Percentiles rank a stretch among this genome's conserved stretches.
Evolutionary conservation across 2,797 vertebrate species (phyloP).

Genomic region (Sebastes steindachneri): DNA sequence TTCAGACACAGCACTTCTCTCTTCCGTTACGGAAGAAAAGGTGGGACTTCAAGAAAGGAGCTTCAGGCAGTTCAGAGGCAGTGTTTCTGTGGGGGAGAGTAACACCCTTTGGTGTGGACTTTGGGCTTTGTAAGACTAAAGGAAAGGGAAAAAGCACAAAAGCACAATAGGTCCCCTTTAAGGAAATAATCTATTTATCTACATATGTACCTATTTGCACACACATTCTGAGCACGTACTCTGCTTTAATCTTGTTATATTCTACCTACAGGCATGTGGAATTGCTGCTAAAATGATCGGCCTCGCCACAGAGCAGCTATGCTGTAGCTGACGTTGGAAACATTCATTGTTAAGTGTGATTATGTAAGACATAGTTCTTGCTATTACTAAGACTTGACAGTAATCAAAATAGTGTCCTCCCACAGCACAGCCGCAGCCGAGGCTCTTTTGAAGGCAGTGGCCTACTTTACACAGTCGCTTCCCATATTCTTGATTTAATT

Average conservation of each 20-base stretch:
- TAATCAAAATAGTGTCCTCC: constrained; percentile 80
- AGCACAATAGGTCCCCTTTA: too few species aligned
- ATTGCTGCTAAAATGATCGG: constrained; percentile 44
- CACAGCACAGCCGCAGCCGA: constrained; percentile 60
- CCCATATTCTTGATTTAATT: constrained; percentile 68
- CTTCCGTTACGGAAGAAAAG: too few species aligned
- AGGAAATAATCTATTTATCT: neutral
- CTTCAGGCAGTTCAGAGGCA: too few species aligned
- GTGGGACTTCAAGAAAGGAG: too few species aligned
- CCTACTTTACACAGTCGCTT: constrained; percentile 65
- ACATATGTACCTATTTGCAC: neutral
- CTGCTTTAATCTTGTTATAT: constrained; percentile 13
- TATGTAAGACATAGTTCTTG: constrained; percentile 72
- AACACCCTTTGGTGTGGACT: too few species aligned
- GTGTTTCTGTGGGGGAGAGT: too few species aligned
- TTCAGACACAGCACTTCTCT: neutral
- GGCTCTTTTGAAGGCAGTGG: constrained; percentile 68
- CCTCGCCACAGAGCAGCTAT: constrained; percentile 14
- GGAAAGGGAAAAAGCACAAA: too few species aligned
- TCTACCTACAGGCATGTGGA: constrained; percentile 32
- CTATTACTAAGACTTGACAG: constrained; percentile 71
- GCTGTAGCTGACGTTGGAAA: constrained; percentile 53
- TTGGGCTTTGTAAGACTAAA: too few species aligned
- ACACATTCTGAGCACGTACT: neutral
- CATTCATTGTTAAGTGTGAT: constrained; percentile 66